Base-by-base conservation (phyloP, 2,113 vertebrate species). In the Pseudopodoces humilis region DNA sequence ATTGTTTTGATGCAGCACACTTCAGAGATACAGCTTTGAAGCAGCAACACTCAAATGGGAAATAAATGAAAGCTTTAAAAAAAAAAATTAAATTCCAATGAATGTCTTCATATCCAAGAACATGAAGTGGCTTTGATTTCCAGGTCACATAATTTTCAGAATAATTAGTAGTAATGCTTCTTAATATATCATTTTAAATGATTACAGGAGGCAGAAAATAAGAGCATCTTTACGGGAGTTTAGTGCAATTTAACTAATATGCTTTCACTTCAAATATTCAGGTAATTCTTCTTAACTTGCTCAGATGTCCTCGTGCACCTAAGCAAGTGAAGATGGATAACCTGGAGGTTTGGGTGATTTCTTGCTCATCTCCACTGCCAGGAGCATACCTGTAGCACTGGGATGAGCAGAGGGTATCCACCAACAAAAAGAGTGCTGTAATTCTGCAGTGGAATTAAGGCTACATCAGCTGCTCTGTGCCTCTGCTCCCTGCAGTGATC, bases 161-260 rank as follows among this genome's bases (percentile, higher is more conserved):
- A 52, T 77, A 96, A 96, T 94, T 94, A 96, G 85, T 30, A n/a
- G 69, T 44, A 90, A 93, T 78, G 31, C 13, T 94, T 89, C 75
- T 91, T 96, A 83, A 94, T 95, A 39, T 59, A 92, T 93, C 75
- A 94, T 74, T 70, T 67, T 84, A 86, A 83, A 55, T 78, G 96
- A 88, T 86, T 96, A 76, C 60, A 86, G 71, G 28, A 92, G 86
- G 88, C 41, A 90, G 60, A 70, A 94, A 95, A 62, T 88, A 68
- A 89, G n/a, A 91, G 83, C 62, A 79, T 89, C 77, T 85, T 95
- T 62, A 53, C 0, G 2, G 58, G 43, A 58, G 37, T 91, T 94
- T 88, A 94, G 69, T 67, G 69, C 63, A 53, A 63, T 92, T 96
- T 90, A 94, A 86, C 79, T 94, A 94, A 94, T 88, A 56, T 22